Percentiles rank a stretch among this genome's conserved stretches.
These are phyloP conservation scores for Isaurus tuberculatus DNA, from an alignment of 92 coral and sea anemone genomes.

Conservation along the genomic window DNA sequence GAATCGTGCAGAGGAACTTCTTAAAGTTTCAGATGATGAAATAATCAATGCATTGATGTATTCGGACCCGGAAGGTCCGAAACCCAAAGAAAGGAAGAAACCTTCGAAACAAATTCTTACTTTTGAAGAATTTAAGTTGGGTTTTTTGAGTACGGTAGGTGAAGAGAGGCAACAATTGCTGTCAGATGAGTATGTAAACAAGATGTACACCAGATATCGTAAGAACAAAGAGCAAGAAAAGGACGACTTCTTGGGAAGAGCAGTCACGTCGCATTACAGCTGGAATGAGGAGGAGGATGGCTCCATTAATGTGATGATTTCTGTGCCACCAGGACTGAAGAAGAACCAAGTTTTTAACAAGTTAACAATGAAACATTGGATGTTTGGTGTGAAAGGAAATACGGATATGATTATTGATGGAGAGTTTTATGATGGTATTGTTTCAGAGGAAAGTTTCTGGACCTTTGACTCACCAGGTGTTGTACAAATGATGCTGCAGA, in stretches of 20 bases:
- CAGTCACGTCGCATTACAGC: slow-evolving; percentile 79
- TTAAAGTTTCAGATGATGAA: slow-evolving; percentile 61
- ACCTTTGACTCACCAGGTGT: slow-evolving; percentile 86
- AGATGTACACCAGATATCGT: slow-evolving; percentile 76
- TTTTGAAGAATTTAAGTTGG: slow-evolving; percentile 80
- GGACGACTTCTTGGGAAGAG: slow-evolving; percentile 69
- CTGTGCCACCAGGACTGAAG: slow-evolving; percentile 70
- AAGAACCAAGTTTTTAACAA: slow-evolving; percentile 71
- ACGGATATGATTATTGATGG: slow-evolving; percentile 72
- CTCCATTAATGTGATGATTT: slow-evolving; percentile 75
- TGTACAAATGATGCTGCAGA: slow-evolving; percentile 81
- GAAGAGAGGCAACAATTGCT: slow-evolving; percentile 64
- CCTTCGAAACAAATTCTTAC: slow-evolving; percentile 51
- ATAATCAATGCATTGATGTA: slow-evolving; percentile 75
- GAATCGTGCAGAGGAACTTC: slow-evolving; percentile 69
- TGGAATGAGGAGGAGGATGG: slow-evolving; percentile 86
- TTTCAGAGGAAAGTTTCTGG: slow-evolving; percentile 88
- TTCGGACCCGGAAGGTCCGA: slow-evolving; percentile 60
- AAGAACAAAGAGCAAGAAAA: slow-evolving; percentile 75
- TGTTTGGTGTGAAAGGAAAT: slow-evolving; percentile 71
- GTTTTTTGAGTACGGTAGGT: slow-evolving; percentile 74
- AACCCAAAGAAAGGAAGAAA: slow-evolving; percentile 56
- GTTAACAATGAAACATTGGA: slow-evolving; percentile 73
- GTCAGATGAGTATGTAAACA: slow-evolving; percentile 82
- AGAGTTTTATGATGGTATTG: slow-evolving; percentile 71